phyloP scores from a whole-genome alignment of 2,888 invertebrate genomes.

The Exocentrus adspersus region DNA sequence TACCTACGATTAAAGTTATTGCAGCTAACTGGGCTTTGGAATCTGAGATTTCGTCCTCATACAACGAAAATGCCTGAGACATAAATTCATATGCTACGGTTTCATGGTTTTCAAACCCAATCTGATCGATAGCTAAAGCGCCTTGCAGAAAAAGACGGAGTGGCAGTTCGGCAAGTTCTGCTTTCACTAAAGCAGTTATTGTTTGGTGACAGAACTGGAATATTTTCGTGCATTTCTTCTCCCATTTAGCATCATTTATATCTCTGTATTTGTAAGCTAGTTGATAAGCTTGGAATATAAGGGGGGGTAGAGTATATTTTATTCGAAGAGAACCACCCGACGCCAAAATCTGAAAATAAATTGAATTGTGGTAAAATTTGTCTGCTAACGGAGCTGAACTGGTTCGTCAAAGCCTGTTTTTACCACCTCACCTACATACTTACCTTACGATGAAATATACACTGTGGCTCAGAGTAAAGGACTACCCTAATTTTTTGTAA shows the following conservation, averaged over 20 bases:
- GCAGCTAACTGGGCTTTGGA: conserved; percentile 96
- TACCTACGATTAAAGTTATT: conserved; percentile 94
- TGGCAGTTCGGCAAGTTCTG: conserved; percentile 93
- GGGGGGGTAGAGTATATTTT: conserved; percentile 90
- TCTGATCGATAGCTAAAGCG: conserved; percentile 90
- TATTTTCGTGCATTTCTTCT: conserved; percentile 97
- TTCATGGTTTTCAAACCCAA: conserved; percentile 94
- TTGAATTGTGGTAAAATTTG: no score
- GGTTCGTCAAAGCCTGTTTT: no score
- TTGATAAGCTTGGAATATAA: conserved; percentile 93
- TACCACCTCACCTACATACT: no score
- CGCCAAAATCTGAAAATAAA: conserved; percentile 71
- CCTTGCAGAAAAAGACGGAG: conserved; percentile 95
- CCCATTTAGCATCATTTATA: conserved; percentile 95
- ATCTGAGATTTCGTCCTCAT: conserved; percentile 98
- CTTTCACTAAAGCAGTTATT: conserved; percentile 92
- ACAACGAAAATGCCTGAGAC: conserved; percentile 94
- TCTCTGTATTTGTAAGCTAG: conserved; percentile 85
- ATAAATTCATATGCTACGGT: conserved; percentile 98
- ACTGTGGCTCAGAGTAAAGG: no score
- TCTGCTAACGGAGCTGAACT: no score
- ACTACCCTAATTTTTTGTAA: no score
- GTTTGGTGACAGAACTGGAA: conserved; percentile 98
- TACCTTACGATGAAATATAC: no score
- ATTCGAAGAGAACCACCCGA: conserved; percentile 91